Evolutionary conservation across 2,113 vertebrate genomes (phyloP), one percentile per base, ranked within the genome.

Genomic region (Passer domesticus): DNA sequence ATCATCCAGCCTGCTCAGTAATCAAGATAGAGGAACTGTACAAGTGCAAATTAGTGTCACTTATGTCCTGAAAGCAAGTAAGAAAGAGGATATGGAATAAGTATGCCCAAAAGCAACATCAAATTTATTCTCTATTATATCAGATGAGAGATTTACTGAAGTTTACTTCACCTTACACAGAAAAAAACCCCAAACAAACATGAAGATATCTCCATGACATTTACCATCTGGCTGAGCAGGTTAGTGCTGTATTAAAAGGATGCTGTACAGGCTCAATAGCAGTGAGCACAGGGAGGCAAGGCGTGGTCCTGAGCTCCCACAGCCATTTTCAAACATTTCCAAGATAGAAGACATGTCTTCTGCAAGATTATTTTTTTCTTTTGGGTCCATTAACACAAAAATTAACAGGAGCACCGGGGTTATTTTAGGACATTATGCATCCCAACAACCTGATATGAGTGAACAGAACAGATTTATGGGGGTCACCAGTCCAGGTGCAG

Each of bases 11-110:
- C 76, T 10, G 47, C 87, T 89, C 24, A 1, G 39, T 83, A 80
- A 97, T 92, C 83, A 90, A 86, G 79, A 81, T 0, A 90, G 87
- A 94, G 92, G 46, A 92, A 86, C 72, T 66, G 50, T 39, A 47
- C 50, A 77, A 90, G 79, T 86, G 25, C 90, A 95, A 92, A 95
- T 95, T 88, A 95, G 63, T 43, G 68, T 88, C 91, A 77, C 63
- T 95, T 80, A 69, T 24, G 49, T 83, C 86, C 79, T 83, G 67
- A 62, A 80, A 97, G 83, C 83, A 89, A 87, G 44, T 14, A 87
- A 68, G 49, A 76, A 84, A 62, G 30, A 91, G 47, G 68, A 90
- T 67, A 66, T 2, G 3, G 41, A 85, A 12, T 85, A 90, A 85
- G 85, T 37, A 64, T 86, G 50, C 75, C 94, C 76, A 55, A 92